phyloP scores from a whole-genome alignment of 2,797 vertebrate species.

The Sebastiscus albofasciatus region DNA sequence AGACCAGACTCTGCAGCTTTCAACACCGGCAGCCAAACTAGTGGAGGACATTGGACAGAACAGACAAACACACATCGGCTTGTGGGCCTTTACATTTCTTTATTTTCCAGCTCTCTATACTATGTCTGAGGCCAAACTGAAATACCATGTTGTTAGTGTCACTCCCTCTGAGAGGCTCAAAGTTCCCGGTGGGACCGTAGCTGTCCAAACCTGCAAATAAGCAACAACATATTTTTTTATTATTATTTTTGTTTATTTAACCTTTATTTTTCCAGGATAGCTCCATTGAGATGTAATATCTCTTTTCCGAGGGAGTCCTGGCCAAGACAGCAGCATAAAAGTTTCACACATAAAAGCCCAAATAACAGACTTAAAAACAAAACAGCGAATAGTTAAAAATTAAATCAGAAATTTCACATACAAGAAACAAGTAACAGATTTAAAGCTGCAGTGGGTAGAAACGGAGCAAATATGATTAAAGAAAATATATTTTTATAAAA shows the following conservation, averaged over 20 bases:
- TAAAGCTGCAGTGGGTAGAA: too few relatives aligned
- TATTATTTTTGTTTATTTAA: neutral
- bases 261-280: neutral
- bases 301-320: neutral
- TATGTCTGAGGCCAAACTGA: neutral
- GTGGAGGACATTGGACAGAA: conserved; percentile 4
- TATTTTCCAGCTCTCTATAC: neutral
- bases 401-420: too few relatives aligned
- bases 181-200: neutral
- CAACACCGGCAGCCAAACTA: conserved; percentile 23
- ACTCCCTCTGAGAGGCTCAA: neutral
- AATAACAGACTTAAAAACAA: too few relatives aligned
- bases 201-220: neutral
- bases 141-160: neutral
- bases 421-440: too few relatives aligned
- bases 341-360: too few relatives aligned
- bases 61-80: neutral
- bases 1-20: conserved; percentile 26
- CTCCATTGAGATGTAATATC: neutral
- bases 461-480: too few relatives aligned
- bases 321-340: neutral
- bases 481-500: too few relatives aligned
- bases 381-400: too few relatives aligned
- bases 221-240: neutral
- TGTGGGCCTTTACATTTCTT: neutral